phyloP scores from a whole-genome alignment of 2,888 invertebrate genomes.

The Acleris emargana region DNA sequence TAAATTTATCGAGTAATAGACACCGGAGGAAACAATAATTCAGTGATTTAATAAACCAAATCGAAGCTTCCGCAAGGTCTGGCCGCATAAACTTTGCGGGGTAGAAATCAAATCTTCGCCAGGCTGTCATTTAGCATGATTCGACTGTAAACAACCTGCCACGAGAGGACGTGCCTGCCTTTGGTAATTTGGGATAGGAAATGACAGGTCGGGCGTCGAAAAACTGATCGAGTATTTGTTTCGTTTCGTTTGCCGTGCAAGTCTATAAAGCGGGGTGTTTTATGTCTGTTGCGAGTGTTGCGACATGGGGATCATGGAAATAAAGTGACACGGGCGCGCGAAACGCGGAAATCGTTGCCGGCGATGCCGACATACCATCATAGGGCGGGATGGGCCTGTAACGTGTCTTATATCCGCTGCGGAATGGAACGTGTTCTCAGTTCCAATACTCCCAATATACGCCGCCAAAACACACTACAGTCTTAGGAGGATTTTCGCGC shows the following conservation, averaged over 20 bases:
- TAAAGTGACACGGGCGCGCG: slow-evolving; percentile 60
- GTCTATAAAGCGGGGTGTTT: slow-evolving; percentile 18
- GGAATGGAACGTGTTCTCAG: slow-evolving; percentile 74
- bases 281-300: slow-evolving; percentile 12
- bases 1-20: slow-evolving; percentile 39
- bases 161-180: slow-evolving; percentile 41
- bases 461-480: slow-evolving; percentile 43
- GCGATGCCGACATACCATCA: slow-evolving; percentile 70
- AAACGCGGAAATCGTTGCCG: slow-evolving; percentile 71
- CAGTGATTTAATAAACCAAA: slow-evolving; percentile 47
- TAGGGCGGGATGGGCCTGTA: slow-evolving; percentile 65
- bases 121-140: slow-evolving; percentile 46
- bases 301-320: slow-evolving; percentile 48
- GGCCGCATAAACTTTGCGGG: slow-evolving; percentile 44
- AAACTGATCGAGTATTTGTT: slow-evolving; percentile 45
- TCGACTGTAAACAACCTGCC: slow-evolving; percentile 44
- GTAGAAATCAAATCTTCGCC: slow-evolving; percentile 48
- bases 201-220: slow-evolving; percentile 39
- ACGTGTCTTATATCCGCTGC: slow-evolving; percentile 74
- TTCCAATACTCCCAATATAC: slow-evolving; percentile 54
- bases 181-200: slow-evolving; percentile 43
- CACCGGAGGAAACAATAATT: slow-evolving; percentile 42
- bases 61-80: slow-evolving; percentile 40
- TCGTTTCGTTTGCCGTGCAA: slow-evolving; percentile 41
- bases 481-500: slow-evolving; percentile 23